These are phyloP conservation scores for Petrocephalus zakoni DNA, from an alignment of 2,113 vertebrate genomes.

Conservation along the genomic window DNA sequence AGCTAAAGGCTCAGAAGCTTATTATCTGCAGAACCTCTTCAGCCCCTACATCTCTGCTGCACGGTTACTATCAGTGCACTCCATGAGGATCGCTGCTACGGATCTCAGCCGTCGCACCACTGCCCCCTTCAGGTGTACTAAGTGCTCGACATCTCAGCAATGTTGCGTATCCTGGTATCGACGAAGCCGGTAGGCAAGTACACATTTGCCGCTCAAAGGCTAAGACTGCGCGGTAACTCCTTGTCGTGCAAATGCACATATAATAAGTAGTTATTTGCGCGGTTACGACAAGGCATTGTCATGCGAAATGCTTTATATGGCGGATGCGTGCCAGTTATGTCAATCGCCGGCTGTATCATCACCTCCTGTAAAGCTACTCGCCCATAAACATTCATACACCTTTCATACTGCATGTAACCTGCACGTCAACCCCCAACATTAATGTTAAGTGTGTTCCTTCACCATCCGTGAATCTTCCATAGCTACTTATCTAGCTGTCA, in stretches of 20 bases:
- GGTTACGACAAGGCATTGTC: neutral
- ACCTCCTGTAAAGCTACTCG: neutral
- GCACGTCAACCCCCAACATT: neutral
- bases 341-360: neutral
- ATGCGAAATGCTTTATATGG: neutral
- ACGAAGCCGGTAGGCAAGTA: neutral
- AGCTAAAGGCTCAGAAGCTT: constrained; percentile 7
- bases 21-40: neutral
- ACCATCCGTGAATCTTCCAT: neutral
- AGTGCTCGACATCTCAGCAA: neutral
- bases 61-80: neutral
- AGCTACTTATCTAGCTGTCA: neutral
- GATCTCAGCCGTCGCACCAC: neutral
- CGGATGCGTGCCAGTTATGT: neutral
- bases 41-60: neutral
- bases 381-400: neutral
- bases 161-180: neutral
- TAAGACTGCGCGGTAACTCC: neutral
- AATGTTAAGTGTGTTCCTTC: neutral
- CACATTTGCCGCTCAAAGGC: neutral
- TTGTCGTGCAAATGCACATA: neutral
- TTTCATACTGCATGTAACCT: neutral
- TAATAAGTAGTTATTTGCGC: neutral
- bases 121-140: neutral
- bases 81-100: neutral